Evolutionary conservation across 2,888 invertebrate species (phyloP), one percentile per base, ranked within the genome.

Genomic region (Danaus chrysippus): DNA sequence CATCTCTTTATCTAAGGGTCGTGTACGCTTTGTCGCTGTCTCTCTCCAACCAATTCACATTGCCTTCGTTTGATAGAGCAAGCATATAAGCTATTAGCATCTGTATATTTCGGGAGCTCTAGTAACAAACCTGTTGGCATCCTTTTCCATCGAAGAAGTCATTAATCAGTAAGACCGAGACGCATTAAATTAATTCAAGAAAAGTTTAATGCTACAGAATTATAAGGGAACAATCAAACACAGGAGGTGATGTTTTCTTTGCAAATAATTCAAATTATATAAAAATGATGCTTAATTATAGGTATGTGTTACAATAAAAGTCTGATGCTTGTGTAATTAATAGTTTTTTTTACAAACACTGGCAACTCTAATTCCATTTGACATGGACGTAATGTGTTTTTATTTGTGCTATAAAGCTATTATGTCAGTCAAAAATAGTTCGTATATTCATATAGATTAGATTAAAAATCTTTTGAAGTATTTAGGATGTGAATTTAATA

Each of bases 1-100:
- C 49, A 49, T 49, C 49, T 49, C 49, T 49, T 49, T 49, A 49
- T 49, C 49, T 49, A 49, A 49, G 49, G 49, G 49, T 49, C 49
- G 49, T 17, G 49, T 49, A 49, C 49, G 49, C 49, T 49, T 49
- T 49, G 17, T 3, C 17, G 49, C 17, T 17, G 17, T 49, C 49
- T 49, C 49, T 49, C 17, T 49, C 49, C 49, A 15, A 10, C 17
- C 49, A 10, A 49, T 17, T 17, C 17, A 17, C 15, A 10, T 10
- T 49, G 17, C n/a, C 49, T 17, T 49, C 17, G 49, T 49, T 15
- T 17, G 17, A 49, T 17, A 49, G 49, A 49, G 49, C 15, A 3
- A 49, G 49, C 49, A 49, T 49, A 49, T 49, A 17, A n/a, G 17
- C 49, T 17, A 49, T 49, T 49, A 49, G 49, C 49, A 49, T 49